Conservation (phyloP, 2,888 invertebrate genomes). For the Eugnorisma glareosa region DNA sequence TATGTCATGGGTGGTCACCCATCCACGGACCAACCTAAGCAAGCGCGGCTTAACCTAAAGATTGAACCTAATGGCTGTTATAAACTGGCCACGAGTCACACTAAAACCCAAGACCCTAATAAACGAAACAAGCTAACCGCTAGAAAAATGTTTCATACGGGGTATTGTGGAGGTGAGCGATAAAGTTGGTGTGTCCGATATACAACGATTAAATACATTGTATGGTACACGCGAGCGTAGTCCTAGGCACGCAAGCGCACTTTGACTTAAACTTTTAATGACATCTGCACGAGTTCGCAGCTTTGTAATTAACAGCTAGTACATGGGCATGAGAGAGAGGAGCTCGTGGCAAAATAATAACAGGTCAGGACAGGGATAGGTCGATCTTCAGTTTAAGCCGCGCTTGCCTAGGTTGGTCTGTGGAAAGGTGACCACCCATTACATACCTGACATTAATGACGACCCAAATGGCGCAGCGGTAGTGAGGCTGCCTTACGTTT, state of each 20-base stretch:
- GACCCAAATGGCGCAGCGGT: too few relatives aligned
- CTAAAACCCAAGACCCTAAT: background rate
- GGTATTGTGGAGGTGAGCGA: constrained; percentile 7
- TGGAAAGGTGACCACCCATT: background rate
- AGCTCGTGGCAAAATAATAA: too few relatives aligned
- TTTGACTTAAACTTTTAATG: constrained; percentile 38
- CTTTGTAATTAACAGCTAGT: background rate
- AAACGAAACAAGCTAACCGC: background rate
- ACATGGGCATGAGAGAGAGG: background rate
- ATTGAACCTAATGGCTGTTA: background rate
- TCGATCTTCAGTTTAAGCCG: background rate
- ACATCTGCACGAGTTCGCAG: constrained; percentile 1
- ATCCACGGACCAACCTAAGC: background rate
- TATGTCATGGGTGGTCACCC: background rate
- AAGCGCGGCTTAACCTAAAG: background rate
- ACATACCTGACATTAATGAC: too few relatives aligned
- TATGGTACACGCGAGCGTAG: constrained; percentile 36
- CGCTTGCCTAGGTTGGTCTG: background rate
- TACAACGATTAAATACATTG: constrained; percentile 54
- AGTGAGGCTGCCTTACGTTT: too few relatives aligned
- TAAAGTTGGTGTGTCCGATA: constrained; percentile 44
- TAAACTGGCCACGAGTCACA: background rate
- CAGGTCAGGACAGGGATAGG: too few relatives aligned
- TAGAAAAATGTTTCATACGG: constrained; percentile 25
- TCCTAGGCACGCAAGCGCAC: constrained; percentile 39